Conservation (phyloP, 2,113 vertebrate species). For the Odontesthes bonariensis region DNA sequence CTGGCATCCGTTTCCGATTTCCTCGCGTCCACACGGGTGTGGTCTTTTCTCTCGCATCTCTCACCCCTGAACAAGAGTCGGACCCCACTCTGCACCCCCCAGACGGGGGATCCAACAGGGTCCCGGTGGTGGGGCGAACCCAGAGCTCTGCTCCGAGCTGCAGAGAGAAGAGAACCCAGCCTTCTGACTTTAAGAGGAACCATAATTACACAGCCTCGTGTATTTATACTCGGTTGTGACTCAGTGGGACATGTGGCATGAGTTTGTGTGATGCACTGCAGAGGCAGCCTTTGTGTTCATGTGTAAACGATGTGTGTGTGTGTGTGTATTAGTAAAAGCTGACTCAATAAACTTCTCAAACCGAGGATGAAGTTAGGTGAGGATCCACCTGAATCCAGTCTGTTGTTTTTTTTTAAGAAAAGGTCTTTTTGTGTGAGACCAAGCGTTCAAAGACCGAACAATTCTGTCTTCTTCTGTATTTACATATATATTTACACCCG, state of each 20-base stretch:
- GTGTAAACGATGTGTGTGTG: not conserved
- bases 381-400: not conserved
- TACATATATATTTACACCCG: too few species aligned
- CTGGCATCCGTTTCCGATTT: slow-evolving; percentile 7
- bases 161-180: slow-evolving; percentile 49
- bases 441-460: not conserved
- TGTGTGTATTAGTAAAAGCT: slow-evolving; percentile 45
- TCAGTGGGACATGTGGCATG: slow-evolving; percentile 67
- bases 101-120: slow-evolving; percentile 41
- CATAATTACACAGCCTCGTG: slow-evolving; percentile 75
- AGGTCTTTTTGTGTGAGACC: not conserved
- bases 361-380: slow-evolving; percentile 6
- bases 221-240: slow-evolving; percentile 76
- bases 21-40: not conserved
- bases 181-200: slow-evolving; percentile 65
- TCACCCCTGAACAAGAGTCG: slow-evolving; percentile 2
- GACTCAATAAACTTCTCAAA: slow-evolving; percentile 51
- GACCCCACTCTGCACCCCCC: slow-evolving; percentile 20
- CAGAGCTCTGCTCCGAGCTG: slow-evolving; percentile 44
- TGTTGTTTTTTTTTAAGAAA: slow-evolving; percentile 10
- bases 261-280: slow-evolving; percentile 32
- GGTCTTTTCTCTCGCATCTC: slow-evolving; percentile 16
- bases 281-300: slow-evolving; percentile 41
- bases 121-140: slow-evolving; percentile 22
- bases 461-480: not conserved